Percentiles rank a stretch among this genome's conserved stretches.
Conservation (phyloP, 2,888 invertebrate species). For the Listrodromus nycthemerus region DNA sequence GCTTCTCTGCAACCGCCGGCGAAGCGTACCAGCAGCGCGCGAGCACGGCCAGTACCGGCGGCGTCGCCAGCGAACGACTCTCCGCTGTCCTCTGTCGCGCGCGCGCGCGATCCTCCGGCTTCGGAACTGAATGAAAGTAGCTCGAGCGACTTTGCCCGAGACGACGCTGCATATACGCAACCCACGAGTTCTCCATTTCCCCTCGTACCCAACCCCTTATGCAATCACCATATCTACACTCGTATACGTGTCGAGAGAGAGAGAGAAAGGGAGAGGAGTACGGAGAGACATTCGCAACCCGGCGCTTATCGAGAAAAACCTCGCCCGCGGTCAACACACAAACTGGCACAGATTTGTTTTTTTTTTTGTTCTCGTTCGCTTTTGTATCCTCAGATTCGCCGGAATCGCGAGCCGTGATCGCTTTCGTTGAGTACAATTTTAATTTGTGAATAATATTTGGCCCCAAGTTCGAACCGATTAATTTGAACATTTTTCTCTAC, state of each 20-base stretch:
- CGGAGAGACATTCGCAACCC: neutral
- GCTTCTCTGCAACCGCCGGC: conserved; percentile 18
- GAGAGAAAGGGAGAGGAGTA: too few relatives aligned
- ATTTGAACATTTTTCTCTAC: too few relatives aligned
- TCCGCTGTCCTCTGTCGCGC: neutral
- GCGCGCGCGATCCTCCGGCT: conserved; percentile 40
- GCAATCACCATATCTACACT: conserved; percentile 33
- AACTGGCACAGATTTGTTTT: neutral
- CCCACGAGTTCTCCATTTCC: conserved; percentile 22
- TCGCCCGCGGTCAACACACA: neutral
- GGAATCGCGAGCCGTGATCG: neutral
- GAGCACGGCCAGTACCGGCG: neutral
- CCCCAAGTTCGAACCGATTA: too few relatives aligned
- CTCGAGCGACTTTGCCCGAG: conserved; percentile 57
- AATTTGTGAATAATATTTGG: too few relatives aligned
- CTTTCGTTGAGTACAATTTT: too few relatives aligned
- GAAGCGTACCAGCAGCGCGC: conserved; percentile 18
- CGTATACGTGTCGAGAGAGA: conserved; percentile 1
- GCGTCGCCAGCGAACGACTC: conserved; percentile 2
- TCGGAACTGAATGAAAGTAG: conserved; percentile 57
- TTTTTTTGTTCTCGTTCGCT: neutral
- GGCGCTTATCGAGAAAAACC: conserved; percentile 28
- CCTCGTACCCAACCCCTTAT: neutral
- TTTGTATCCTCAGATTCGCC: neutral
- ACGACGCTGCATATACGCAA: conserved; percentile 38